Evolutionary conservation across 2,888 invertebrate species (phyloP).

Genomic region (Lycocerus yunnanus): DNA sequence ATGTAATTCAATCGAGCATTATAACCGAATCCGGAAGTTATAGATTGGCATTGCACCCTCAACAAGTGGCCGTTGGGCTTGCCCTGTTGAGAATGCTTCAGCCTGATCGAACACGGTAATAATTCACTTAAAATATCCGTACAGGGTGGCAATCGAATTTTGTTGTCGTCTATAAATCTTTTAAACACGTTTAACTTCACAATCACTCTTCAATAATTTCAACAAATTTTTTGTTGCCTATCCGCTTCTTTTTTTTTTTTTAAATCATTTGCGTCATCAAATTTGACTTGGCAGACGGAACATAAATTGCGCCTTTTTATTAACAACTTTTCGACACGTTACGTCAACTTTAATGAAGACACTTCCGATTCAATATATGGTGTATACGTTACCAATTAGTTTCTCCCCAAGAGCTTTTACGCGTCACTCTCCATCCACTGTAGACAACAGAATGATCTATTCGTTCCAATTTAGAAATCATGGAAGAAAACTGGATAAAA

Average conservation of each 20-base stretch:
- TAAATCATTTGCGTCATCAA: not conserved
- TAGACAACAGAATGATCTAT: not conserved
- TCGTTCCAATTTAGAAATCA: not conserved
- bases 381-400: not conserved
- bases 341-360: conserved; percentile 25
- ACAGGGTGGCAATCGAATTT: conserved; percentile 19
- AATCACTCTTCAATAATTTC: conserved; percentile 7
- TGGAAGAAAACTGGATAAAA: not conserved
- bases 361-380: not conserved
- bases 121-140: conserved; percentile 33
- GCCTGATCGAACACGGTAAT: conserved; percentile 33
- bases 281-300: not conserved
- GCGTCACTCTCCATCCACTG: not conserved
- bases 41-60: conserved; percentile 25
- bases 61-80: conserved; percentile 35
- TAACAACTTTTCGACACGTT: conserved; percentile 5
- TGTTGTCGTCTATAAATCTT: conserved; percentile 14
- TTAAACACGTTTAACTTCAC: not conserved
- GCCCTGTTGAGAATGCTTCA: conserved; percentile 31
- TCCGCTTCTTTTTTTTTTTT: no score
- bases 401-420: not conserved
- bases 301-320: not conserved
- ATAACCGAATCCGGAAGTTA: conserved; percentile 12
- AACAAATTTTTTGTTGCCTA: not conserved
- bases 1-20: not conserved